A percentile compares a stretch with the other conserved stretches of the same genome.
Evolutionary conservation across 1,140 invertebrate genomes (phyloP).

Genomic region (Manduca sexta): DNA sequence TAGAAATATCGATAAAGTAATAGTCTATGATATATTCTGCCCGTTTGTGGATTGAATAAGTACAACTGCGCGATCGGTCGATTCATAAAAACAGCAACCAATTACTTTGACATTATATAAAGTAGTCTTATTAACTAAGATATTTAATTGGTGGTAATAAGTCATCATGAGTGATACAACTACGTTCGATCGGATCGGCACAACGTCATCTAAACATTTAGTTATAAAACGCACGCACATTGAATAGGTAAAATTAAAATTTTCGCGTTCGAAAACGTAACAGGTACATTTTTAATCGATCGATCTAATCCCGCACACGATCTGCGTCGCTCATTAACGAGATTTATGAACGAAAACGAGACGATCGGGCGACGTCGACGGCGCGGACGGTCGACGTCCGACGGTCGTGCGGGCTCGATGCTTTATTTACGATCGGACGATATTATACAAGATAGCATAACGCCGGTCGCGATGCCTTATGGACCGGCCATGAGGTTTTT

Average conservation of each 20-base stretch:
- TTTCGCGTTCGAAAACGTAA: constrained; percentile 10
- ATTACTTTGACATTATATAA: no score
- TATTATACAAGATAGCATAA: constrained; percentile 47
- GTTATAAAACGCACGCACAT: no score
- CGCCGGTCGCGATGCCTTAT: constrained; percentile 44
- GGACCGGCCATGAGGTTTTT: constrained; percentile 13
- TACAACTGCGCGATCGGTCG: no score
- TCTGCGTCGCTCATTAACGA: constrained; percentile 65
- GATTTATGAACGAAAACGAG: constrained; percentile 64
- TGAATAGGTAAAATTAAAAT: constrained; percentile 1
- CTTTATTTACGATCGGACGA: constrained; percentile 61
- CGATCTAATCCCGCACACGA: constrained; percentile 58
- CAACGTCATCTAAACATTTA: no score
- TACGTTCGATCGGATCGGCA: no score
- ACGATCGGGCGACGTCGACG: constrained; percentile 41
- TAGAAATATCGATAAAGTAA: no score
- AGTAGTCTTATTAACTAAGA: no score
- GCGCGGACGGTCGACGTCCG: constrained; percentile 6
- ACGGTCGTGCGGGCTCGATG: constrained; percentile 33
- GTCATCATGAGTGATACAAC: no score
- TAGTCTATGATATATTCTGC: no score
- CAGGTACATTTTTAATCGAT: constrained; percentile 26
- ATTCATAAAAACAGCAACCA: no score
- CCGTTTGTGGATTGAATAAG: no score
- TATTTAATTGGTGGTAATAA: no score